These are phyloP conservation scores for Formicarius rufipectus DNA, from an alignment of 2,113 vertebrate species.

Conservation along the genomic window DNA sequence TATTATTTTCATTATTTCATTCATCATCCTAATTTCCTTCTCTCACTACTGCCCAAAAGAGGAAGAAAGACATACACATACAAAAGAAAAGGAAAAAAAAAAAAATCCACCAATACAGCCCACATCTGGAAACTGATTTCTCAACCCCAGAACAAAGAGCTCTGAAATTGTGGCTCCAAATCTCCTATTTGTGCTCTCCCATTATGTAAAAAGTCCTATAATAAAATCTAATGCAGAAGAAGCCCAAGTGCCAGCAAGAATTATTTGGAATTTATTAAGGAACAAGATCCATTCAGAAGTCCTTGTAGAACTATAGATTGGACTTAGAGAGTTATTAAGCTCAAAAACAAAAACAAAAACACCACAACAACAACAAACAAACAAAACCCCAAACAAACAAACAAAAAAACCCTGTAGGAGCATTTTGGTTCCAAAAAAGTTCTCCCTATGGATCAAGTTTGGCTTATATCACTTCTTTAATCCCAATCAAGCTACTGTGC, in stretches of 20 bases:
- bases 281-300: constrained; percentile 2
- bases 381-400: too few relatives aligned
- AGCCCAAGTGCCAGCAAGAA: not conserved
- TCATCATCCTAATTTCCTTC: constrained; percentile 63
- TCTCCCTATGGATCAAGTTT: not conserved
- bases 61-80: not conserved
- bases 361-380: too few relatives aligned
- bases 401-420: too few relatives aligned
- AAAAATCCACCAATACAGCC: not conserved
- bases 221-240: constrained; percentile 38
- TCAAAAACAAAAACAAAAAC: not conserved
- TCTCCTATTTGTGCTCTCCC: constrained; percentile 44
- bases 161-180: constrained; percentile 42
- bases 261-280: not conserved
- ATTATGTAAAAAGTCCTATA: constrained; percentile 55
- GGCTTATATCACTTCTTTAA: not conserved
- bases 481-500: not conserved
- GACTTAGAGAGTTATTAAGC: not conserved
- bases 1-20: constrained; percentile 73
- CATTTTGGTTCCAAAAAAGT: constrained; percentile 1
- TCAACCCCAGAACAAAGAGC: constrained; percentile 66
- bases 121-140: constrained; percentile 71
- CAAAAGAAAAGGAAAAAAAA: not conserved
- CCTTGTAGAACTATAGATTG: not conserved
- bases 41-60: constrained; percentile 42